Evolutionary conservation across 2,888 invertebrate species (phyloP), one percentile per base, ranked within the genome.

Genomic region (Falcaria lacertinaria): DNA sequence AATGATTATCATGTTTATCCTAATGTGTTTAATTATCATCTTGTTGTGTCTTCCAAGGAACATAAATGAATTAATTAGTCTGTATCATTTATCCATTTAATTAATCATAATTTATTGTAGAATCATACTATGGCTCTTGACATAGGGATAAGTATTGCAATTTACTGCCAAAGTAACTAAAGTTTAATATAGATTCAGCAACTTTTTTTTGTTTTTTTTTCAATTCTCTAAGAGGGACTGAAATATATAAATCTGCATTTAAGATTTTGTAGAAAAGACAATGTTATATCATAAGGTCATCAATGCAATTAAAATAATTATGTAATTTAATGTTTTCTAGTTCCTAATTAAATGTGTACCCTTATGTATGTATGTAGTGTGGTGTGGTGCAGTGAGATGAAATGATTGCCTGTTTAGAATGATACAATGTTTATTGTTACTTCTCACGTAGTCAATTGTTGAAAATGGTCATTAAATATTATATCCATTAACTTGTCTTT

Each of bases 31-130:
- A 25, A 46, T 39, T 54, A 57, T 63, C 47, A 53, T 47, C 45
- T 60, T 66, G 58, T 66, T 69, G 54, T 67, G 74, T 76, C 75
- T 74, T 74, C 72, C 69, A 64, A 62, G 47, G 61, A 58, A 51
- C 49, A 54, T 61, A 51, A 53, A 53, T 58, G 44, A 52, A 56
- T 56, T 59, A 64, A 58, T 60, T 60, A 62, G 45, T 44, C 58
- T 57, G 40, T 43, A 59, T 56, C 47, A 60, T 51, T 54, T 51
- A 58, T 54, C 57, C 36, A 25, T 22, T 25, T 22, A 11, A 37
- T 36, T 36, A 36, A 36, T 19, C 22, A 28, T 37, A 14, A 22
- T 22, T 37, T 37, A 22, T 37, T 37, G 22, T 37, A 36, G 19
- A 15, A 37, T 37, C 37, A 15, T 14, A 37, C 14, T 15, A 7